Evolutionary conservation across 2,797 vertebrate species (phyloP).

Genomic region (Chelon auratus): DNA sequence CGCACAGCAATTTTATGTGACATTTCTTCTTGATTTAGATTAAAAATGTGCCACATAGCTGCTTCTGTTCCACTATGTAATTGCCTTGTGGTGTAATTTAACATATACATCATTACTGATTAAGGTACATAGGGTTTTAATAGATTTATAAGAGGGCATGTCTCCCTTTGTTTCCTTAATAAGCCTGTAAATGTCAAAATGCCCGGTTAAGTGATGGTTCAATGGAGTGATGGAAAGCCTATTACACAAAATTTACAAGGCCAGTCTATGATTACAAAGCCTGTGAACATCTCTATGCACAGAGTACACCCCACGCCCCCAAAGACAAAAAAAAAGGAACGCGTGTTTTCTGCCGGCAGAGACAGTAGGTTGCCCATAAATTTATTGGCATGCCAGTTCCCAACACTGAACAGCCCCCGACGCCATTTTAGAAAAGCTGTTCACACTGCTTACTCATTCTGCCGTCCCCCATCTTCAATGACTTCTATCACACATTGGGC

Average conservation of each 20-base stretch:
- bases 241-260: constrained; percentile 1
- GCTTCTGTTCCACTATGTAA: constrained; percentile 3
- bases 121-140: neutral
- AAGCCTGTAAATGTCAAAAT: constrained; percentile 25
- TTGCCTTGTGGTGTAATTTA: neutral
- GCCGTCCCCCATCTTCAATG: constrained; percentile 85
- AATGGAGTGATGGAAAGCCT: constrained; percentile 21
- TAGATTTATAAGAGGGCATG: neutral
- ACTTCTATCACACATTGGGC: constrained; percentile 79
- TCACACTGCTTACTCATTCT: constrained; percentile 87
- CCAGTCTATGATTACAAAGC: constrained; percentile 16
- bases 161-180: constrained; percentile 16
- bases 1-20: constrained; percentile 8
- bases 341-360: constrained; percentile 29
- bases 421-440: constrained; percentile 92
- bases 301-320: neutral
- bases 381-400: constrained; percentile 80
- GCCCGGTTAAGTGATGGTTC: constrained; percentile 15
- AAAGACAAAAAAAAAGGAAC: neutral
- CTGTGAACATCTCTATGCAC: constrained; percentile 8
- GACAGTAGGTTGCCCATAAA: constrained; percentile 67
- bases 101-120: neutral
- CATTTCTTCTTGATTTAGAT: constrained; percentile 36
- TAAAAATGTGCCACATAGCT: constrained; percentile 1
- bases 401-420: constrained; percentile 86